phyloP scores from a whole-genome alignment of 2,888 invertebrate species.

The Drosophila barbarae region DNA sequence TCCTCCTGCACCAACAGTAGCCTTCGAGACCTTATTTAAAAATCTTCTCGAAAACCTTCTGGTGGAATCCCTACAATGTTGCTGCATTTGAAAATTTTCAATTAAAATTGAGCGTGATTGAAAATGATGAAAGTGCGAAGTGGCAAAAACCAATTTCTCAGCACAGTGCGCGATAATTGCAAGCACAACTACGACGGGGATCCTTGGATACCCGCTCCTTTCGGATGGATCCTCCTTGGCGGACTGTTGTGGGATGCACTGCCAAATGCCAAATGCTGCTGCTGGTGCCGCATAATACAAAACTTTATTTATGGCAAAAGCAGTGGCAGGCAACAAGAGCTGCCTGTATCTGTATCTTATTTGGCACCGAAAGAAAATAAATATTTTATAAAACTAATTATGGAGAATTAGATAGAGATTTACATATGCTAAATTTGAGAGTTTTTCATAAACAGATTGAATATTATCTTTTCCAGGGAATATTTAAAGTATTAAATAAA shows the following conservation, averaged over 20 bases:
- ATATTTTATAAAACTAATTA: no score
- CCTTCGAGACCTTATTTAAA: neutral
- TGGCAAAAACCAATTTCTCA: constrained; percentile 74
- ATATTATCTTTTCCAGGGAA: no score
- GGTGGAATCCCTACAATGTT: constrained; percentile 28
- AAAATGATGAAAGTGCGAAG: constrained; percentile 74
- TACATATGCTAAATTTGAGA: no score
- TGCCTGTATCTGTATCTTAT: constrained; percentile 24
- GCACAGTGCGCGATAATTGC: constrained; percentile 75
- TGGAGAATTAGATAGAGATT: neutral
- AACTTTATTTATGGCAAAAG: constrained; percentile 70
- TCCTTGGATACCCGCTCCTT: neutral
- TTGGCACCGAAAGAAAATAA: neutral
- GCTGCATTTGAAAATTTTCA: constrained; percentile 67
- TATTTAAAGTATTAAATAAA: no score
- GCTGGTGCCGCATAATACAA: constrained; percentile 62
- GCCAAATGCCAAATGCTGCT: constrained; percentile 54
- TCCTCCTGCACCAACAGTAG: constrained; percentile 12
- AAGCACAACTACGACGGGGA: constrained; percentile 32
- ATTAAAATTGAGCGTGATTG: constrained; percentile 75
- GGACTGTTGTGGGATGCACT: constrained; percentile 71
- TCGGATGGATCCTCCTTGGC: constrained; percentile 1
- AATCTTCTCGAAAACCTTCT: neutral
- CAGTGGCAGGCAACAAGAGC: constrained; percentile 57
- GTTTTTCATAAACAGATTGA: no score